phyloP scores from a whole-genome alignment of 2,797 vertebrate species.

The Pipistrellus nathusii region DNA sequence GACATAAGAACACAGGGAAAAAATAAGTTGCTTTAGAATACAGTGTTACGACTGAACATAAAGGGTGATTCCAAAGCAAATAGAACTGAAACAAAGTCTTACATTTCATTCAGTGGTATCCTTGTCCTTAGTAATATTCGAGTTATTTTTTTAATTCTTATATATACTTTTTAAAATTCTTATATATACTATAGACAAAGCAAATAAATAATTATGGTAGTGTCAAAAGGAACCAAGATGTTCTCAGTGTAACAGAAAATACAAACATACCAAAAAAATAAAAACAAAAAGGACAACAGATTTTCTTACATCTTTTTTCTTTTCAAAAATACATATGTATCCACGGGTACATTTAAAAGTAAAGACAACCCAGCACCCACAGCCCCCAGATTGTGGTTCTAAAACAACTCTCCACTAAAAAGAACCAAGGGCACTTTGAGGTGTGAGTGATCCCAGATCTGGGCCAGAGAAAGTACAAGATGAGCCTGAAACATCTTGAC shows the following conservation, averaged over 20 bases:
- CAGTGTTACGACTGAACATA: not conserved
- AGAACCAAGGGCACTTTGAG: not conserved
- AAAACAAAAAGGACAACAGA: not conserved
- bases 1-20: slow-evolving; percentile 31
- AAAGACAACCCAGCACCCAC: not conserved
- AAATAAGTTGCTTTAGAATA: slow-evolving; percentile 26
- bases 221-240: slow-evolving; percentile 32
- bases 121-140: not conserved
- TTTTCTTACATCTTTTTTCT: not conserved
- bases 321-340: not conserved
- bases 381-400: not conserved
- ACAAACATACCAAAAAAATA: not conserved
- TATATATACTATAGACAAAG: not conserved
- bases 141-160: not conserved
- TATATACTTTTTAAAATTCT: not conserved
- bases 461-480: not conserved
- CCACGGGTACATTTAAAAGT: not conserved
- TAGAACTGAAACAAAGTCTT: slow-evolving; percentile 13
- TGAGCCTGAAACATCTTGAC: not conserved
- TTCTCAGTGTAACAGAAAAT: slow-evolving; percentile 34
- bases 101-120: slow-evolving; percentile 21
- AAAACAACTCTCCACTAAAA: not conserved
- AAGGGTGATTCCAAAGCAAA: slow-evolving; percentile 8
- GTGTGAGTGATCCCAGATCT: not conserved
- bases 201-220: slow-evolving; percentile 37